Conservation (phyloP, 2,888 invertebrate genomes). For the Patella caerulea region DNA sequence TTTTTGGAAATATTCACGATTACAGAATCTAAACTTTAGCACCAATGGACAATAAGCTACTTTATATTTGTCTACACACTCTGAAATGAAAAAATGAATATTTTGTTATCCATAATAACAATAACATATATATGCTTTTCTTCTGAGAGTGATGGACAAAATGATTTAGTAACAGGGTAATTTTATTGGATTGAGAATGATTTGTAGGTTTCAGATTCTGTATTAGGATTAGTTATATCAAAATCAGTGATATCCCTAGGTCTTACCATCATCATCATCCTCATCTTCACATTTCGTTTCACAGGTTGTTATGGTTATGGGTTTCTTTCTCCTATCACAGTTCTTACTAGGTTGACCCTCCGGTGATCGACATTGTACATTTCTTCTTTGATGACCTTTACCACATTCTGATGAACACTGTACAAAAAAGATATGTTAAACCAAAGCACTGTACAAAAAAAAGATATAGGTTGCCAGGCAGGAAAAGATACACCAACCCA, state of each 20-base stretch:
- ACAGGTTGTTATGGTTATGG: conserved; percentile 52
- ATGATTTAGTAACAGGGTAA: too few relatives aligned
- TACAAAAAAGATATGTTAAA: neutral
- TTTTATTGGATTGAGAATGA: too few relatives aligned
- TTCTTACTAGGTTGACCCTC: conserved; percentile 48
- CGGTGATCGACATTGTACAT: conserved; percentile 61
- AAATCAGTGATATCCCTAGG: too few relatives aligned
- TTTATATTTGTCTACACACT: conserved; percentile 62
- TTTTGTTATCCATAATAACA: too few relatives aligned
- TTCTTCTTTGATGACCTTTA: conserved; percentile 56
- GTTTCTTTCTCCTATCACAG: conserved; percentile 50
- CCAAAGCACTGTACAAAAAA: conserved; percentile 49
- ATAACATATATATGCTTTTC: too few relatives aligned
- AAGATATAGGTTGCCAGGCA: neutral
- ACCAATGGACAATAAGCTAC: conserved; percentile 69
- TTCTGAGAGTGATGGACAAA: too few relatives aligned
- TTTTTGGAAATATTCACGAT: conserved; percentile 63
- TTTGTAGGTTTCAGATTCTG: too few relatives aligned
- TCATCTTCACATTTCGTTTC: conserved; percentile 51
- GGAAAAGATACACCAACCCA: neutral
- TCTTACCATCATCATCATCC: conserved; percentile 17
- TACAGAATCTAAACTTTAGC: conserved; percentile 63
- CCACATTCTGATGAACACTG: conserved; percentile 66
- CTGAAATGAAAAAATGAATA: conserved; percentile 43
- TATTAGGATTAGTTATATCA: too few relatives aligned